A percentile compares a stretch with the other conserved stretches of the same genome.
These are phyloP conservation scores for Stratiomys singularior DNA, from an alignment of 2,888 invertebrate species.

Conservation along the genomic window DNA sequence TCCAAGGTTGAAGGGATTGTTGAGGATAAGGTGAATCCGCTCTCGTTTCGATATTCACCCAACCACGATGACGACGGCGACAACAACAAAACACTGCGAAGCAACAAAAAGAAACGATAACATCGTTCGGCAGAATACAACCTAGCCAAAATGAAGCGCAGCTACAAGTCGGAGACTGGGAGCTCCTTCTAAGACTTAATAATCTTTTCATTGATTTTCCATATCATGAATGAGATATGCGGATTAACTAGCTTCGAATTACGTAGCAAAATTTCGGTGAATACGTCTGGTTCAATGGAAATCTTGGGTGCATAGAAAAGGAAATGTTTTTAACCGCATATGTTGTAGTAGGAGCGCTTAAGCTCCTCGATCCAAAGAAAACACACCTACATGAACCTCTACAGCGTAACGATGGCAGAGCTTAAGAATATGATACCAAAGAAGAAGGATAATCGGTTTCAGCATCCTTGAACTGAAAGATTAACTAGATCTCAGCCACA, in stretches of 20 bases:
- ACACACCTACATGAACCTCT: neutral
- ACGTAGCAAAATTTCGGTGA: neutral
- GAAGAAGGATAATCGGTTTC: slow-evolving; percentile 15
- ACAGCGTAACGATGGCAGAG: neutral
- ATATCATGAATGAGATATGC: slow-evolving; percentile 42
- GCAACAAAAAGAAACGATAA: neutral
- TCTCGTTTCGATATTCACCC: neutral
- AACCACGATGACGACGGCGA: neutral
- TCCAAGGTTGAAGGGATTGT: slow-evolving; percentile 46
- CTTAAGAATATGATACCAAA: neutral
- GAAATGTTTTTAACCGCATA: neutral
- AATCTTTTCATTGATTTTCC: slow-evolving; percentile 45
- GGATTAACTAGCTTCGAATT: slow-evolving; percentile 39
- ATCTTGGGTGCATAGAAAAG: neutral
- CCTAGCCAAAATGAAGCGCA: neutral
- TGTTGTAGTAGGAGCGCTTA: neutral
- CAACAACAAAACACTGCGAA: neutral
- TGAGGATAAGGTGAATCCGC: slow-evolving; percentile 45
- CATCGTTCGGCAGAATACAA: neutral
- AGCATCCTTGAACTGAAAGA: slow-evolving; percentile 13
- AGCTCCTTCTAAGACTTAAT: slow-evolving; percentile 28
- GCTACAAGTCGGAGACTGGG: neutral
- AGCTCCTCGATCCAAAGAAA: neutral
- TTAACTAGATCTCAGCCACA: slow-evolving; percentile 12
- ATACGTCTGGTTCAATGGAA: slow-evolving; percentile 24